phyloP scores from a whole-genome alignment of 2,113 vertebrate genomes.

The Gymnocephalus cernua region DNA sequence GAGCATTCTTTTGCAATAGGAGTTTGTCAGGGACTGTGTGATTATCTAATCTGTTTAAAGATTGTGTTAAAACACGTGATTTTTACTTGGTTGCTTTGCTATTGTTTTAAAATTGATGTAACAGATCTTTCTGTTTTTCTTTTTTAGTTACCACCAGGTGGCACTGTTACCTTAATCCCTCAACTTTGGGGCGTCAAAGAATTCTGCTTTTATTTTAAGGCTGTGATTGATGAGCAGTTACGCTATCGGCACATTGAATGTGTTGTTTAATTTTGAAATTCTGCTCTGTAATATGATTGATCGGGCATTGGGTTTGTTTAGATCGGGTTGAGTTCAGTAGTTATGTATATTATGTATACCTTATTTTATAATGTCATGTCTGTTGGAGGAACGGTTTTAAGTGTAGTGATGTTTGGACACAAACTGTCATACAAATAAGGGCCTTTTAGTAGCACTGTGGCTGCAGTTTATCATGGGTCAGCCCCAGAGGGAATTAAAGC shows the following conservation, averaged over 20 bases:
- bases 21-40: conserved; percentile 4
- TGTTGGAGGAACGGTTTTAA: conserved; percentile 17
- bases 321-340: not conserved
- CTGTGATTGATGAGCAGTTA: conserved; percentile 1
- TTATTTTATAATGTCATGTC: not conserved
- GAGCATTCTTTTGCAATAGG: not conserved
- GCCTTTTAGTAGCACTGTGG: conserved; percentile 26
- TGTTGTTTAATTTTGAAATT: conserved; percentile 5
- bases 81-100: not conserved
- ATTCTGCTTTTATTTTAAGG: conserved; percentile 46
- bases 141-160: conserved; percentile 55
- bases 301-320: not conserved
- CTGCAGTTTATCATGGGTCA: not conserved
- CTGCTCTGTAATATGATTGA: not conserved
- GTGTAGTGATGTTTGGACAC: not conserved
- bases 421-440: conserved; percentile 8
- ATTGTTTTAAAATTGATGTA: not conserved
- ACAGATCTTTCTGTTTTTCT: conserved; percentile 9
- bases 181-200: not conserved
- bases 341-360: not conserved
- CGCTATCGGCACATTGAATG: conserved; percentile 23
- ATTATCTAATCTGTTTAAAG: conserved; percentile 25
- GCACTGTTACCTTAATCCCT: conserved; percentile 23
- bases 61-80: not conserved
- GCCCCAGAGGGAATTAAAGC: conserved; percentile 9